phyloP scores from a whole-genome alignment of 2,113 vertebrate species.

The Laterallus jamaicensis region DNA sequence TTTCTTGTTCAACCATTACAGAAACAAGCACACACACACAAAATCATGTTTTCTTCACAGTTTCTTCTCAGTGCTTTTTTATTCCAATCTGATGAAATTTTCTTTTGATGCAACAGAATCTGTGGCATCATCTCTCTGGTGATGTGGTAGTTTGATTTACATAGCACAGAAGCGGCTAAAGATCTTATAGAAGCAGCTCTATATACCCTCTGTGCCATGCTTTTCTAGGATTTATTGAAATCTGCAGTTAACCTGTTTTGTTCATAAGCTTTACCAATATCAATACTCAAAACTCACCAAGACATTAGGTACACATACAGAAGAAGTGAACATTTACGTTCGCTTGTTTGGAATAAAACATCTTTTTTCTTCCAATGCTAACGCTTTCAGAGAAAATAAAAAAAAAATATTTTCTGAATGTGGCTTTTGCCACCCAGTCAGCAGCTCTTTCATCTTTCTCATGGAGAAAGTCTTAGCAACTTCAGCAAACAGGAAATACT shows the following conservation, averaged over 20 bases:
- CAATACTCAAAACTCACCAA: neutral
- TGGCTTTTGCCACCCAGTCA: neutral
- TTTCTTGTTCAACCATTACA: neutral
- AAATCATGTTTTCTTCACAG: neutral
- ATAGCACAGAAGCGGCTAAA: neutral
- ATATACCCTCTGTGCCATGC: neutral
- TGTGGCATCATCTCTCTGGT: neutral
- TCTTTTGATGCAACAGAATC: neutral
- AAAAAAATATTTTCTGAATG: neutral
- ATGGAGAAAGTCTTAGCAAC: neutral
- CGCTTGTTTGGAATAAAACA: neutral
- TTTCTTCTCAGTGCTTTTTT: neutral
- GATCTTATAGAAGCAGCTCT: neutral
- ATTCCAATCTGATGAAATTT: neutral
- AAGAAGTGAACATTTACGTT: neutral
- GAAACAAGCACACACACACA: neutral
- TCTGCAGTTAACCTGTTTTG: neutral
- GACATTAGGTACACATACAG: neutral
- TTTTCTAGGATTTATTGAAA: neutral
- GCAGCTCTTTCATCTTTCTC: neutral
- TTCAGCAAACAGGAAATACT: neutral
- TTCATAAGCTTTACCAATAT: neutral
- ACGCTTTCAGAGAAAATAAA: neutral
- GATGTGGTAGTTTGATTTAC: neutral
- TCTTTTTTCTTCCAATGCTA: neutral